Evolutionary conservation across 2,113 vertebrate species (phyloP).

Genomic region (Eupsittula cactorum): DNA sequence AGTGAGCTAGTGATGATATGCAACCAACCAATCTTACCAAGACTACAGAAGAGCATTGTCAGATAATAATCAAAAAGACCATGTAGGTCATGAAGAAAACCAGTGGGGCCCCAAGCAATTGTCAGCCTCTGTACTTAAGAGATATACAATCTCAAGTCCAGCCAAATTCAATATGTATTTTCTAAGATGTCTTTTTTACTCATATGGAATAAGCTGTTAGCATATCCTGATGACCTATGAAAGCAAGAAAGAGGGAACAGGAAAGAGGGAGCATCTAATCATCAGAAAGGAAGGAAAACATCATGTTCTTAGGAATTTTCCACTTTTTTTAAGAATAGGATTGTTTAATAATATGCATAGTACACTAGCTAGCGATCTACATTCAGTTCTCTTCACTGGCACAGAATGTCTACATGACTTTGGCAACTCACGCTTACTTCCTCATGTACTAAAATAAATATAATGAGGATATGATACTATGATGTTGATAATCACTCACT

Average conservation of each 20-base stretch:
- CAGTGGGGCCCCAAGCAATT: background rate
- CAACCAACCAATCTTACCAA: background rate
- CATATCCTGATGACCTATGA: background rate
- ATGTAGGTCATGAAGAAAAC: background rate
- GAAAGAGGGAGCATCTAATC: background rate
- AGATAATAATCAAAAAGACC: background rate
- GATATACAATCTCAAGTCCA: background rate
- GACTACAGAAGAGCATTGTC: background rate
- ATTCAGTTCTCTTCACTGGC: background rate
- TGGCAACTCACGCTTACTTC: background rate
- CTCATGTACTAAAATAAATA: background rate
- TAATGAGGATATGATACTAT: background rate
- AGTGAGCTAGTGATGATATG: background rate
- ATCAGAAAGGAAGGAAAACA: background rate
- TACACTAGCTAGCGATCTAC: background rate
- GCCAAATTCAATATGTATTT: background rate
- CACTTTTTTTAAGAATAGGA: background rate
- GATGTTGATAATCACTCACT: background rate
- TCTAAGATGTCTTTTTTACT: background rate
- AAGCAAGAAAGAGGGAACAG: background rate
- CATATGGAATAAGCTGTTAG: background rate
- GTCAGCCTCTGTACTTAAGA: background rate
- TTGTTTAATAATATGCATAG: background rate
- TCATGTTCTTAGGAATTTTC: background rate
- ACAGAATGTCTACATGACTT: background rate